These are phyloP conservation scores for Sipha maydis DNA, from an alignment of 2,888 invertebrate genomes.

Conservation along the genomic window DNA sequence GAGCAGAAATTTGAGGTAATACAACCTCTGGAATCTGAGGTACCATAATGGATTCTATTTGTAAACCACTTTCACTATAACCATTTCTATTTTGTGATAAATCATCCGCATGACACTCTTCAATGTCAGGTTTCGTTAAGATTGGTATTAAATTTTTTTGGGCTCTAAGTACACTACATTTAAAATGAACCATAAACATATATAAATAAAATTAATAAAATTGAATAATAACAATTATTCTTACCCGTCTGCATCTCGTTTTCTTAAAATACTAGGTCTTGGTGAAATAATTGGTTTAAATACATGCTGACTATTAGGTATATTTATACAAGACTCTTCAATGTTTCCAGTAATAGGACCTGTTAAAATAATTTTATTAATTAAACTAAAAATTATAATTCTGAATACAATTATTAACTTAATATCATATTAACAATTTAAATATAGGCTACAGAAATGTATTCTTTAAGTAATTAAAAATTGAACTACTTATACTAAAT, in stretches of 20 bases:
- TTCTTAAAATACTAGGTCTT: slow-evolving; percentile 85
- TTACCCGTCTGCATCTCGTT: slow-evolving; percentile 84
- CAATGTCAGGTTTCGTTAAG: slow-evolving; percentile 1
- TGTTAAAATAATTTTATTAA: background rate
- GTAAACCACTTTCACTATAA: slow-evolving; percentile 37
- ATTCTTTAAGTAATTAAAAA: background rate
- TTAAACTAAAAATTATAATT: background rate
- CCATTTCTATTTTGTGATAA: slow-evolving; percentile 23
- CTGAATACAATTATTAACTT: background rate
- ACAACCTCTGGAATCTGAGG: slow-evolving; percentile 27
- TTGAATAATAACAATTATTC: slow-evolving; percentile 5
- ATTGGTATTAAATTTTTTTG: slow-evolving; percentile 52
- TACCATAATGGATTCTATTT: slow-evolving; percentile 40
- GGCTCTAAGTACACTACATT: slow-evolving; percentile 44
- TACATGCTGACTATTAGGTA: slow-evolving; percentile 55
- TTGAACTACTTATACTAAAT: background rate
- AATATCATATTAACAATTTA: background rate
- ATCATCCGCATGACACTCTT: slow-evolving; percentile 2
- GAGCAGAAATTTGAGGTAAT: slow-evolving; percentile 47
- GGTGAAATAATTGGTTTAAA: slow-evolving; percentile 72
- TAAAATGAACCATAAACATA: background rate
- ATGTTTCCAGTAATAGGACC: slow-evolving; percentile 30
- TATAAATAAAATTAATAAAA: background rate
- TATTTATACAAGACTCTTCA: slow-evolving; percentile 30
- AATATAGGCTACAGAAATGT: background rate